Percentiles rank a stretch among this genome's conserved stretches.
Evolutionary conservation across 1,140 invertebrate species (phyloP).

Genomic region (Drosophila biarmipes): DNA sequence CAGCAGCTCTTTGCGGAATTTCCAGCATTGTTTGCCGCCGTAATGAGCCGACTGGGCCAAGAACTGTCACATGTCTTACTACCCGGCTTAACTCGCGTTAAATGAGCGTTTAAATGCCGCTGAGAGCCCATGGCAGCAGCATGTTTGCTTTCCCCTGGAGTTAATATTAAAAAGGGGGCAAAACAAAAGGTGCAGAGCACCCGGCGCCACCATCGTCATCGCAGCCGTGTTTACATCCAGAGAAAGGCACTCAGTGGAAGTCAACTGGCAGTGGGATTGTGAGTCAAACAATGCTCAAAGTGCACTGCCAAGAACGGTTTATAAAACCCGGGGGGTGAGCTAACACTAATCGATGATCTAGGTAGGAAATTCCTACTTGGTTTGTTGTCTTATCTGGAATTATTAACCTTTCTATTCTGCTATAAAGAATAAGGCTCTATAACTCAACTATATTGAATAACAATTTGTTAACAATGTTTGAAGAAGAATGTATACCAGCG

Average conservation of each 20-base stretch:
- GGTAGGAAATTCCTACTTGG: neutral
- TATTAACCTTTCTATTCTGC: too few relatives aligned
- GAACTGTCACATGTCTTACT: conserved; percentile 54
- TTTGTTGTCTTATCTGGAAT: too few relatives aligned
- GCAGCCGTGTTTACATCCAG: conserved; percentile 28
- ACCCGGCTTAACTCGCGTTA: conserved; percentile 41
- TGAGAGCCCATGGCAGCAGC: conserved; percentile 41
- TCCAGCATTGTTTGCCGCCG: conserved; percentile 46
- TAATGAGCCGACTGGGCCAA: conserved; percentile 48
- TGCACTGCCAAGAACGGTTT: neutral
- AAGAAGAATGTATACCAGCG: too few relatives aligned
- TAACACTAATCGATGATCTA: neutral
- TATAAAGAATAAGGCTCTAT: too few relatives aligned
- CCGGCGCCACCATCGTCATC: conserved; percentile 18
- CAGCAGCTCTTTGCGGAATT: conserved; percentile 43
- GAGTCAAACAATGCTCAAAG: conserved; percentile 11
- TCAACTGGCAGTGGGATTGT: conserved; percentile 26
- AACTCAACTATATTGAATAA: too few relatives aligned
- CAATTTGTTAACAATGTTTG: too few relatives aligned
- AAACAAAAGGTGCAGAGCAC: conserved; percentile 22
- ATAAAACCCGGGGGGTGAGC: neutral
- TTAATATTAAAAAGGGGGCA: conserved; percentile 10
- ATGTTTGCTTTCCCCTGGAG: conserved; percentile 16
- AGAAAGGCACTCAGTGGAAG: conserved; percentile 23
- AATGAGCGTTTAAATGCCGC: conserved; percentile 63